Evolutionary conservation across 2,888 invertebrate genomes (phyloP).

Genomic region (Nyleta sp.): DNA sequence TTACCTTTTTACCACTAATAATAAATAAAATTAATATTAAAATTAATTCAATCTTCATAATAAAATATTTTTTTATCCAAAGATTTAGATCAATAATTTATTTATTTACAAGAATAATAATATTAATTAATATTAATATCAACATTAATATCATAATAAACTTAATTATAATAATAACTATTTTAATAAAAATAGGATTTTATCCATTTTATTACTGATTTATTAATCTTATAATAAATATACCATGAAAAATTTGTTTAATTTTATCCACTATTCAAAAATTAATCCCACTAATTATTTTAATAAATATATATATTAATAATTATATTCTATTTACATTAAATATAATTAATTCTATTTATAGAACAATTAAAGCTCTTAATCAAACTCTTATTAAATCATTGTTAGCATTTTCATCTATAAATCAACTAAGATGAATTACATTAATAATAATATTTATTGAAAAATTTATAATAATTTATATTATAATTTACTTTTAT

Average conservation of each 20-base stretch:
- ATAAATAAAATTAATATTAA: conserved; percentile 84
- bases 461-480: conserved; percentile 23
- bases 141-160: neutral
- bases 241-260: conserved; percentile 45
- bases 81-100: conserved; percentile 85
- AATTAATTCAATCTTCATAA: conserved; percentile 74
- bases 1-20: conserved; percentile 84
- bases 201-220: conserved; percentile 87
- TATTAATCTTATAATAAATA: conserved; percentile 79
- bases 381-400: conserved; percentile 85
- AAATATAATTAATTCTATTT: conserved; percentile 85
- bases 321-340: conserved; percentile 11
- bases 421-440: conserved; percentile 86
- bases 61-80: conserved; percentile 84
- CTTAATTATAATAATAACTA: too few relatives aligned
- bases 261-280: conserved; percentile 76
- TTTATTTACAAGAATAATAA: conserved; percentile 82
- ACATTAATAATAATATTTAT: conserved; percentile 69
- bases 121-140: neutral
- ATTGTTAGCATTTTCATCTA: conserved; percentile 86
- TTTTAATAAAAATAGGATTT: conserved; percentile 88
- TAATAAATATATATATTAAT: conserved; percentile 83
- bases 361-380: conserved; percentile 84
- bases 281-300: conserved; percentile 82
- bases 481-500: conserved; percentile 35